These are phyloP conservation scores for Sinella curviseta DNA, from an alignment of 1,140 invertebrate species.

Conservation along the genomic window DNA sequence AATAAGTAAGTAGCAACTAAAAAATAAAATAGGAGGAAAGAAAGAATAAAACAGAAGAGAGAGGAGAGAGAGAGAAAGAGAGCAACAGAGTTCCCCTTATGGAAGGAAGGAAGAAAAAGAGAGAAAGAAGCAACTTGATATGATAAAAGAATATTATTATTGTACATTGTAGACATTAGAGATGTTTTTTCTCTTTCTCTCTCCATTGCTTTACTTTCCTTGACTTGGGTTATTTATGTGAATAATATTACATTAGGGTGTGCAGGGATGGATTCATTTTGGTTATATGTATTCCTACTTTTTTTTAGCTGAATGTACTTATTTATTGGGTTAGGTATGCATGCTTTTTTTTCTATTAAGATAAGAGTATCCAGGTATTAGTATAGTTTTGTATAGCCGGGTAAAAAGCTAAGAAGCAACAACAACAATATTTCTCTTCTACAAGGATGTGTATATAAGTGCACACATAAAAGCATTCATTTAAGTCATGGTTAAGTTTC, in stretches of 20 bases:
- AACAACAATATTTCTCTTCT: neutral
- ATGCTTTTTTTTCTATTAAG: too few species aligned
- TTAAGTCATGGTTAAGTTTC: slow-evolving; percentile 3
- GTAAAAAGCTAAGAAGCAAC: neutral
- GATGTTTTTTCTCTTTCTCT: neutral
- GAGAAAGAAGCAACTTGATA: neutral
- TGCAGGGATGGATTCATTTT: too few species aligned
- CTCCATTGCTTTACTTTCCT: neutral
- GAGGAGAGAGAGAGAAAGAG: neutral
- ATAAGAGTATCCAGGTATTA: too few species aligned
- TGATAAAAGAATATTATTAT: slow-evolving; percentile 10
- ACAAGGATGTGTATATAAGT: neutral
- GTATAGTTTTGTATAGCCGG: too few species aligned
- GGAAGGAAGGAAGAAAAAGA: neutral
- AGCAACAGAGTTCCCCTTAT: slow-evolving; percentile 9
- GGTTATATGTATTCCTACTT: too few species aligned
- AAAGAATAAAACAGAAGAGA: neutral
- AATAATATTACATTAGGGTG: slow-evolving; percentile 16
- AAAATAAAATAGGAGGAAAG: neutral
- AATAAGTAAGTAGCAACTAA: neutral
- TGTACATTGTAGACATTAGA: too few species aligned
- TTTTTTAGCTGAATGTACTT: too few species aligned
- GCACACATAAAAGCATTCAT: neutral
- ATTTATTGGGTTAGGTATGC: too few species aligned
- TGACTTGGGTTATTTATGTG: slow-evolving; percentile 10